Base-by-base conservation (phyloP, 2,888 invertebrate genomes). In the Rhorus exstirpatorius region DNA sequence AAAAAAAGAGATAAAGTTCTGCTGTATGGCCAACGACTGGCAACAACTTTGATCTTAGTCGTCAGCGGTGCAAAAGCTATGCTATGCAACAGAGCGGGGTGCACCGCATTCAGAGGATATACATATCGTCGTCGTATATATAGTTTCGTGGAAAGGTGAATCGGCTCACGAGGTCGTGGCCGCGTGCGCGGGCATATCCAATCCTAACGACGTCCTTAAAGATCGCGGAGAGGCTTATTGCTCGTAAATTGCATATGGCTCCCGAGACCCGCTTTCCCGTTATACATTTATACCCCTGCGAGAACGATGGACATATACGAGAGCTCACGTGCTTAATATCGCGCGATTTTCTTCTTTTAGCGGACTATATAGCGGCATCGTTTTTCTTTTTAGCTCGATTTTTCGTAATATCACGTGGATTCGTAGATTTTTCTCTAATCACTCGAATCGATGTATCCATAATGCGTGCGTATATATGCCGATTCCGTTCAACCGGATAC, bases 171-270 rank as follows among this genome's bases (percentile, higher is more conserved):
- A 90, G 91, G 90, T 91, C 91, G 90, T 87, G 91, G 88, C 90
- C 89, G 87, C 89, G 90, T 88, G 89, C 88, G 88, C 88, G n/a
- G n/a, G 90, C 88, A 89, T 88, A 91, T 89, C 89, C 90, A 88
- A 85, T 84, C 88, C 88, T 90, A 91, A 91, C 91, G 89, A 91
- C 89, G 90, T 90, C 90, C 89, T 89, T 87, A 83, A 83, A 87
- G 89, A 90, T 90, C 89, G 82, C 85, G 86, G 86, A 85, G 85
- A 67, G 83, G 83, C 87, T 88, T 88, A 89, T 90, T 88, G 91
- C 91, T 90, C 91, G 90, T 91, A 90, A 91, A 91, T 91, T 88
- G 90, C 89, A 86, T 86, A 83, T 87, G 88, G 88, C 89, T 91
- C 85, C 88, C 87, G 77, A 81, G 90, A 90, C 89, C 89, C 87